phyloP scores from a whole-genome alignment of 2,113 vertebrate genomes.

The Halcyon malimbica region DNA sequence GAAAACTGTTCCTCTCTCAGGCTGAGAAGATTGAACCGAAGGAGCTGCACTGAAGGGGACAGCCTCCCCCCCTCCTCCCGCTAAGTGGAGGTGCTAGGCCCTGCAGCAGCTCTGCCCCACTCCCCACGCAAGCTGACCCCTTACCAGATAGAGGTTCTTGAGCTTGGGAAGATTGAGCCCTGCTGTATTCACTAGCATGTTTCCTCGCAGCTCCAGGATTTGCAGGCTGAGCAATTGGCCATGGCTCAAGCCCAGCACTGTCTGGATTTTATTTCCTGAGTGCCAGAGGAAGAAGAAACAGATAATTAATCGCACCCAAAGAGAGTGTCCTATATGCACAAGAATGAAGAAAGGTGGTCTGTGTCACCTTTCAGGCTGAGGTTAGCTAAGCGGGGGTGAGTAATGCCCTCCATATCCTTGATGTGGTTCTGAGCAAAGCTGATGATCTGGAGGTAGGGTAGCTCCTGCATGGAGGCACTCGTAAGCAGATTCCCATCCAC shows the following conservation, averaged over 20 bases:
- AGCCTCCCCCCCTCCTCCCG: neutral
- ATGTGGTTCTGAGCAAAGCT: conserved; percentile 86
- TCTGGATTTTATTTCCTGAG: conserved; percentile 84
- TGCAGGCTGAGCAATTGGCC: conserved; percentile 79
- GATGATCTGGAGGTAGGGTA: conserved; percentile 88
- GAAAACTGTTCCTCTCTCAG: neutral
- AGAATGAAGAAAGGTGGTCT: neutral
- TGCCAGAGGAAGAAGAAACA: neutral
- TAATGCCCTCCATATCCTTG: conserved; percentile 77
- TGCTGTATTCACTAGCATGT: conserved; percentile 80
- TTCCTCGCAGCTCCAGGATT: conserved; percentile 87
- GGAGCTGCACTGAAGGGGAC: neutral
- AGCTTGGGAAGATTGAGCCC: conserved; percentile 87
- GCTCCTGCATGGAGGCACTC: conserved; percentile 76
- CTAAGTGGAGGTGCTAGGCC: neutral
- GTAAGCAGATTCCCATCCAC: conserved; percentile 83
- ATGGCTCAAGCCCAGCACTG: conserved; percentile 73
- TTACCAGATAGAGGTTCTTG: conserved; percentile 88
- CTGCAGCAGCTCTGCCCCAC: neutral
- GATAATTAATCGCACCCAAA: neutral
- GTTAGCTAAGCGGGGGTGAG: conserved; percentile 79
- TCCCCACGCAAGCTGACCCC: neutral
- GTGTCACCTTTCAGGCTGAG: conserved; percentile 87
- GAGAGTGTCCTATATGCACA: neutral
- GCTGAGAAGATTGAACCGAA: neutral